Evolutionary conservation across 1,140 invertebrate species (phyloP), one percentile per base, ranked within the genome.

Genomic region (Eumeta japonica): DNA sequence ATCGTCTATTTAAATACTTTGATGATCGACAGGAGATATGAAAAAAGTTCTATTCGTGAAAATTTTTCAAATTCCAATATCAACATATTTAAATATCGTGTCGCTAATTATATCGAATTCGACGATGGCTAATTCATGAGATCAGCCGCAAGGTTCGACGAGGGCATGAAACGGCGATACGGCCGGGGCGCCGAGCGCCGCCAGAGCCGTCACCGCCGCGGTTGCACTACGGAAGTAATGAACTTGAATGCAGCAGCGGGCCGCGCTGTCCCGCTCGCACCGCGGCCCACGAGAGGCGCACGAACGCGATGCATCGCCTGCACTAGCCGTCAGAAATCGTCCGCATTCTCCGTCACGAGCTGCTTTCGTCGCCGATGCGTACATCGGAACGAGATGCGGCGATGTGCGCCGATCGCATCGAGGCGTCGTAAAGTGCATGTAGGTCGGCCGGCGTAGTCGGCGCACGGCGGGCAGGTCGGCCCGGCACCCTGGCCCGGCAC

Each of bases 371-470:
- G 66, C 61, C 63, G 63, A 68, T 73, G 68, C 65, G 64, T 70
- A 70, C 70, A 70, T 73, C 64, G 68, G 62, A 73, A 73, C 63
- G 68, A 73, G 68, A 71, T 66, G 67, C 67, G 64, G 67, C 59
- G 65, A 70, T 71, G 62, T 73, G 63, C 71, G 66, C 71, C 67
- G 65, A 67, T 68, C 65, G 67, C 62, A 71, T 74, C 65, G 62
- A 57, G 53, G 45, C 56, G 55, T 60, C 58, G 66, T 61, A 73
- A 68, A 75, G 71, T 76, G 71, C 73, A 76, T 73, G 56, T 73
- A 63, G 67, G 68, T 75, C 67, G 70, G 70, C 62, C 64, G 72
- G 67, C 62, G 57, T 59, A 65, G 63, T 34, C 58, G 52, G 51
- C 50, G 52, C 29, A 60, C 66, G 72, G 74, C 60, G 62, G 68